phyloP scores from a whole-genome alignment of 2,888 invertebrate genomes.

The Andrena dorsata region DNA sequence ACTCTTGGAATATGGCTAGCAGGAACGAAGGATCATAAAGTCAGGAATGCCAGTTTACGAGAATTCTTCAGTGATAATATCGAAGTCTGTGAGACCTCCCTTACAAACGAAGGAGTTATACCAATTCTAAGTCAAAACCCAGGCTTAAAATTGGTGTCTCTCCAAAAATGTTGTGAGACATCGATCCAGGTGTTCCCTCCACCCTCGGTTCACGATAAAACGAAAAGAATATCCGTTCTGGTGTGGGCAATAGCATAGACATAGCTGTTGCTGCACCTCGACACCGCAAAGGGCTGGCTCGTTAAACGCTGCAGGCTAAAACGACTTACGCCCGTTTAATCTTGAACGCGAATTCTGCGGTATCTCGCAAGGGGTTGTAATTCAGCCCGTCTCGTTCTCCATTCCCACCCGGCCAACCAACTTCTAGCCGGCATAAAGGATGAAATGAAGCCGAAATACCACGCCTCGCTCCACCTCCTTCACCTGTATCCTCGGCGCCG shows the following conservation, averaged over 20 bases:
- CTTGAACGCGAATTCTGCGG: conserved; percentile 83
- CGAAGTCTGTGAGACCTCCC: too few species aligned
- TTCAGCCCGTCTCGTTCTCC: conserved; percentile 79
- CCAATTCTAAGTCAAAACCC: neutral
- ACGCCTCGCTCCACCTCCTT: conserved; percentile 55
- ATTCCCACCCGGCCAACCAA: conserved; percentile 45
- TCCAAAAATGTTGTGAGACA: too few species aligned
- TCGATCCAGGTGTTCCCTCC: neutral
- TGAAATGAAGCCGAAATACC: conserved; percentile 83
- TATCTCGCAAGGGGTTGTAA: conserved; percentile 84
- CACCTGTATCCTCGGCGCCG: conserved; percentile 61
- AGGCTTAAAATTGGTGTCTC: neutral
- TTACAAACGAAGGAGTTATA: too few species aligned
- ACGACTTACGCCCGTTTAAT: conserved; percentile 84
- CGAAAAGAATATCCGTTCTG: conserved; percentile 30
- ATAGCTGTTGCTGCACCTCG: conserved; percentile 14
- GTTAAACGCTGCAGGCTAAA: conserved; percentile 75
- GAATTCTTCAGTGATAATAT: too few species aligned
- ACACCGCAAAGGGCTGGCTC: conserved; percentile 68
- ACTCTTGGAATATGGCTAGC: too few species aligned
- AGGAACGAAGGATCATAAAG: too few species aligned
- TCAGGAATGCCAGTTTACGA: too few species aligned
- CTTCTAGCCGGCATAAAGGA: conserved; percentile 78
- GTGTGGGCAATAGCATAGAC: conserved; percentile 40
- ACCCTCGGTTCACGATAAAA: neutral